A percentile compares a stretch with the other conserved stretches of the same genome.
Conservation (phyloP, 2,888 invertebrate genomes). For the Dione juno region DNA sequence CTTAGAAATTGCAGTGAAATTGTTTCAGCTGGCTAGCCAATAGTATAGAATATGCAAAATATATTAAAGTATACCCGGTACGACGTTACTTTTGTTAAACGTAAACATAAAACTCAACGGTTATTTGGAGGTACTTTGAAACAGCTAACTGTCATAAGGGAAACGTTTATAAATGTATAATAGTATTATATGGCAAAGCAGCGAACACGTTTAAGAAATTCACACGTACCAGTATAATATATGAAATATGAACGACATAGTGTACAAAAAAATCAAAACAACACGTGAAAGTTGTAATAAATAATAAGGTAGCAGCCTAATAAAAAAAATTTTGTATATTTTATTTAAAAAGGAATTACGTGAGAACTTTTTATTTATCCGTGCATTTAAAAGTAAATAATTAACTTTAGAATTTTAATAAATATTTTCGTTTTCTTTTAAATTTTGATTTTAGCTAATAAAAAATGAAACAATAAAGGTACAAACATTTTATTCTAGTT, state of each 20-base stretch:
- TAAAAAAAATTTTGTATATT: no score
- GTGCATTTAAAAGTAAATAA: no score
- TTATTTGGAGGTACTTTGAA: constrained; percentile 28
- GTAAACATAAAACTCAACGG: constrained; percentile 35
- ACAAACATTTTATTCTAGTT: no score
- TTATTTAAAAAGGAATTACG: no score
- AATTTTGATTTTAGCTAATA: no score
- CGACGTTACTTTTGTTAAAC: constrained; percentile 37
- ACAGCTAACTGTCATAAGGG: constrained; percentile 22
- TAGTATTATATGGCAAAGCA: not conserved
- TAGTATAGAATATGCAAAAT: constrained; percentile 27
- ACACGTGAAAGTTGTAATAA: no score
- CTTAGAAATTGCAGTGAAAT: constrained; percentile 31
- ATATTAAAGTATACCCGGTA: constrained; percentile 14
- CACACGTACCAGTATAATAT: not conserved
- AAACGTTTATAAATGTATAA: constrained; percentile 11
- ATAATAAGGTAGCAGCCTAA: no score
- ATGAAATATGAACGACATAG: not conserved
- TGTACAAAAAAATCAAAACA: not conserved
- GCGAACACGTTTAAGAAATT: not conserved
- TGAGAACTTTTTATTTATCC: no score
- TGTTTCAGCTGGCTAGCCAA: constrained; percentile 32
- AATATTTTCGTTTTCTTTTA: no score
- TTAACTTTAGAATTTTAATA: no score
- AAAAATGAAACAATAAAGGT: no score